phyloP scores from a whole-genome alignment of 2,797 vertebrate genomes.

The Myotis findleyi region DNA sequence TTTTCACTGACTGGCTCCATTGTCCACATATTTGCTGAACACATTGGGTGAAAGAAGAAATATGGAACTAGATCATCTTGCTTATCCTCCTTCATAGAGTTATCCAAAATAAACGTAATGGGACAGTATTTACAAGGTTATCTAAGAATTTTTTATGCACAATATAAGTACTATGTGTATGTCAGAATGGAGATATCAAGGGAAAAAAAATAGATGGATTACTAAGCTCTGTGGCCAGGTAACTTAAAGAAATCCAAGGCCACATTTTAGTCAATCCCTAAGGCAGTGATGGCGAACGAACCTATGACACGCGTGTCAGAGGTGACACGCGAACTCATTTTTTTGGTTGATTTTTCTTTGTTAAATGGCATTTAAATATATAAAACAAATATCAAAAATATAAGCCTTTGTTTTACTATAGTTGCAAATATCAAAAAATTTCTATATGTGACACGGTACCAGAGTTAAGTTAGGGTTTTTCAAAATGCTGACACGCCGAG shows the following conservation, averaged over 20 bases:
- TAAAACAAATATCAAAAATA: no score
- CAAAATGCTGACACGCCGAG: no score
- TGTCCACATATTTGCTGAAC: background rate
- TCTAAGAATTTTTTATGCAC: background rate
- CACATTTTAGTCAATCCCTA: background rate
- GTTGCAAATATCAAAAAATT: no score
- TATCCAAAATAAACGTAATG: background rate
- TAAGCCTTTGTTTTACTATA: no score
- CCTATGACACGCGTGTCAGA: no score
- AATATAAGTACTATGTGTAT: background rate
- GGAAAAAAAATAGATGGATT: background rate
- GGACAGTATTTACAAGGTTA: background rate
- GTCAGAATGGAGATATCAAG: background rate
- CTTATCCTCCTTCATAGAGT: constrained; percentile 7
- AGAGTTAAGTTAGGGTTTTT: no score
- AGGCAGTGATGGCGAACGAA: no score
- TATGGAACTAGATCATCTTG: background rate
- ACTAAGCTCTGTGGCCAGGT: background rate
- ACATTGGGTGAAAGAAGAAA: background rate
- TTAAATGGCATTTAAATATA: no score
- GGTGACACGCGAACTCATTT: no score
- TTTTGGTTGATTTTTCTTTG: no score
- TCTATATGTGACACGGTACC: no score
- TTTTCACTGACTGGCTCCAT: background rate
- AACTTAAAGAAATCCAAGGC: background rate